Evolutionary conservation across 2,888 invertebrate species (phyloP), one percentile per base, ranked within the genome.

Genomic region (Chloromyia formosa): DNA sequence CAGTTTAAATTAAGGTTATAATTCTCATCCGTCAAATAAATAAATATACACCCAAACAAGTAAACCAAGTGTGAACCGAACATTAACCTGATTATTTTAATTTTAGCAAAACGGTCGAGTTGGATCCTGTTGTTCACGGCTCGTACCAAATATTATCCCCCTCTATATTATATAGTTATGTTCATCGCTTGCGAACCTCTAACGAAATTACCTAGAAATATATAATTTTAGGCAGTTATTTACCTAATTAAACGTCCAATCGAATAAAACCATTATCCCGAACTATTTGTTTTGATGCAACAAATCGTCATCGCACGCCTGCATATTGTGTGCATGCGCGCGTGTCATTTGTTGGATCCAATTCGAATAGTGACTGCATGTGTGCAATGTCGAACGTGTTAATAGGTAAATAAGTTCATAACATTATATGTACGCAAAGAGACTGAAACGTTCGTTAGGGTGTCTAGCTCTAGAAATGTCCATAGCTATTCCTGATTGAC

Each of bases 111-210:
- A 16, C 66, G 22, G 58, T 56, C 71, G 56, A 56, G 71, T 71
- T 58, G 71, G 71, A 71, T 58, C 35, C 58, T 23, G 40, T 18
- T n/a, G 5, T 18, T 54, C 53, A 35, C 7, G 27, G 27, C 14
- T 69, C 23, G 53, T 58, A 58, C 71, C 56, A 56, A 58, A 35
- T 35, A 35, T 35, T 35, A 2, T 35, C 27, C 27, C 27, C 27
- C 56, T 71, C 40, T n/a, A 58, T 20, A 40, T 14, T 71, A n/a
- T 69, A 35, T 84, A 84, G 85, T 83, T 82, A 85, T 85, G 85
- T 82, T 82, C 85, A 85, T 85, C 84, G 82, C 84, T 81, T 82
- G 84, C 84, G 80, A 81, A 82, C 81, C 84, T 83, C 83, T 83
- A 83, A 84, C 83, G 82, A 83, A 79, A 77, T 42, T 22, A 9